A percentile compares a stretch with the other conserved stretches of the same genome.
phyloP scores from a whole-genome alignment of 2,888 invertebrate species.

The Stramonita haemastoma region DNA sequence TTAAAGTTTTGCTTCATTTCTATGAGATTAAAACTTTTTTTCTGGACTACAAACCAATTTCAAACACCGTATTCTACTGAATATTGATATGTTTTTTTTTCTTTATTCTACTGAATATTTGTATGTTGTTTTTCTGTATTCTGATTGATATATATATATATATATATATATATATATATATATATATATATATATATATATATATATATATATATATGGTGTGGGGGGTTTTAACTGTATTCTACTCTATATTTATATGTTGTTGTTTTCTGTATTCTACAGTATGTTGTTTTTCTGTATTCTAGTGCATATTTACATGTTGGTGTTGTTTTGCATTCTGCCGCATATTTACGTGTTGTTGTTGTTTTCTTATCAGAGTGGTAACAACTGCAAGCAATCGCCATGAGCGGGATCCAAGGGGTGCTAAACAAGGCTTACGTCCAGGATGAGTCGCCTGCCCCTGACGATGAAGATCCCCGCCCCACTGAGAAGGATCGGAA shows the following conservation, averaged over 20 bases:
- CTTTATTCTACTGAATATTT: neutral
- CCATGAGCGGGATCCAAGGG: conserved; percentile 3
- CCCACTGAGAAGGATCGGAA: neutral
- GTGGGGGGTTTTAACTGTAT: neutral
- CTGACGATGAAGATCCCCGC: neutral
- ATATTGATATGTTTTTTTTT: neutral
- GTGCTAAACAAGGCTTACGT: neutral
- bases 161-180: neutral
- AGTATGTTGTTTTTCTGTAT: too few relatives aligned
- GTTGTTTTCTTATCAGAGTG: neutral
- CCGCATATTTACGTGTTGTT: neutral
- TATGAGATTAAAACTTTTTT: too few relatives aligned
- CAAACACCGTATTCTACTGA: neutral
- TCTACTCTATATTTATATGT: neutral
- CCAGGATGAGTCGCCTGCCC: neutral
- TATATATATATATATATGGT: neutral
- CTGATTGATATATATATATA: neutral
- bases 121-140: neutral
- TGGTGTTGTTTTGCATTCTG: neutral
- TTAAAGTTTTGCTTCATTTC: too few relatives aligned
- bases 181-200: neutral
- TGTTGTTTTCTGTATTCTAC: neutral
- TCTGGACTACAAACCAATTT: too few relatives aligned
- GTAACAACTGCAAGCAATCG: neutral
- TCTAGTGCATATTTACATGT: neutral